Conservation (phyloP, 1,140 invertebrate genomes). For the Pentalonia nigronervosa region DNA sequence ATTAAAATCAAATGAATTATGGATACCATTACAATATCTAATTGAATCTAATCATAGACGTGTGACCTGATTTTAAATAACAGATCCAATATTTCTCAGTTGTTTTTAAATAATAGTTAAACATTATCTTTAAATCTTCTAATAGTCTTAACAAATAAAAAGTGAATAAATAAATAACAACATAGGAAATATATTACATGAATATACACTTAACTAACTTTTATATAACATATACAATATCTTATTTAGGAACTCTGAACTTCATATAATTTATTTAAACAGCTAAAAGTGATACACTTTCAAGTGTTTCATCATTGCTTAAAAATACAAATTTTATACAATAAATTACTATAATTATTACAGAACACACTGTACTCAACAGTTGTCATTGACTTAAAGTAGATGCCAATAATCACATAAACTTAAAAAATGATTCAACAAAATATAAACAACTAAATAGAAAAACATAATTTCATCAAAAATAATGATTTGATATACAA, state of each 20-base stretch:
- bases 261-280: not conserved
- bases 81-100: no score
- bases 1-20: no score
- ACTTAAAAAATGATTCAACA: conserved; percentile 31
- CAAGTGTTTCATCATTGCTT: not conserved
- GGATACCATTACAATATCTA: no score
- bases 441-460: not conserved
- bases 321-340: not conserved
- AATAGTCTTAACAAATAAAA: not conserved
- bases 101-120: no score
- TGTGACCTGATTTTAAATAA: no score
- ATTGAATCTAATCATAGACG: no score
- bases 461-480: not conserved
- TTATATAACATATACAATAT: not conserved
- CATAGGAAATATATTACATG: conserved; percentile 10
- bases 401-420: not conserved
- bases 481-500: not conserved
- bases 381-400: not conserved
- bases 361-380: not conserved
- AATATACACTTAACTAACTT: not conserved
- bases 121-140: not conserved
- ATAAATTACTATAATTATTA: conserved; percentile 22
- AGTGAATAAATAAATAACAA: not conserved
- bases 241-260: conserved; percentile 41
- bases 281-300: conserved; percentile 16